These are phyloP conservation scores for Harpagoxenus sublaevis DNA, from an alignment of 2,888 invertebrate species.

Conservation along the genomic window DNA sequence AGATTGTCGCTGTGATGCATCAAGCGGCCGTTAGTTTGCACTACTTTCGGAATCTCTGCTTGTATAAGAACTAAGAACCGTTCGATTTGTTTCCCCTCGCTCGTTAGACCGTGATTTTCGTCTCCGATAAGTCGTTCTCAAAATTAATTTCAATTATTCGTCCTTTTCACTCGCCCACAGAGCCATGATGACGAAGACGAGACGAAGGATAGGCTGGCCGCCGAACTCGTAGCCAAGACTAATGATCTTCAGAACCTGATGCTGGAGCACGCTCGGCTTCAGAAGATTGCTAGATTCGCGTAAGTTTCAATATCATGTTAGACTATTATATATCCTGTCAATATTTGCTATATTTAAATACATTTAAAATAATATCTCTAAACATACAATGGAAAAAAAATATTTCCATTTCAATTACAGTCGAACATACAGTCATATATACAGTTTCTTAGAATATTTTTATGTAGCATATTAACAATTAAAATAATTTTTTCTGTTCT, in stretches of 20 bases:
- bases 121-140: background rate
- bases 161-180: constrained; percentile 41
- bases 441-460: background rate
- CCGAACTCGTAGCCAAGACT: constrained; percentile 87
- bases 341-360: background rate
- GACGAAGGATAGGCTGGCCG: constrained; percentile 87
- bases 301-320: constrained; percentile 59
- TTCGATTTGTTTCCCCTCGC: constrained; percentile 46
- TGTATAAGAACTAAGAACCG: constrained; percentile 64
- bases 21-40: constrained; percentile 86
- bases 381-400: background rate
- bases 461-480: background rate
- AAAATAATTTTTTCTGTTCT: background rate
- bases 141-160: constrained; percentile 31
- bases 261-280: constrained; percentile 69
- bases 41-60: constrained; percentile 69
- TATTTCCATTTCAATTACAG: background rate
- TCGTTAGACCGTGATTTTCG: constrained; percentile 40
- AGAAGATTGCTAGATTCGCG: constrained; percentile 71
- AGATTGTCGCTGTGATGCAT: constrained; percentile 86
- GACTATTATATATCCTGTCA: background rate
- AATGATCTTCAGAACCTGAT: constrained; percentile 80
- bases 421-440: background rate
- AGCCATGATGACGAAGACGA: constrained; percentile 86
- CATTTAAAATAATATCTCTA: background rate